Evolutionary conservation across 35 echinoderm and acorn worm genomes (phyloP).

Genomic region (Diadema setosum): DNA sequence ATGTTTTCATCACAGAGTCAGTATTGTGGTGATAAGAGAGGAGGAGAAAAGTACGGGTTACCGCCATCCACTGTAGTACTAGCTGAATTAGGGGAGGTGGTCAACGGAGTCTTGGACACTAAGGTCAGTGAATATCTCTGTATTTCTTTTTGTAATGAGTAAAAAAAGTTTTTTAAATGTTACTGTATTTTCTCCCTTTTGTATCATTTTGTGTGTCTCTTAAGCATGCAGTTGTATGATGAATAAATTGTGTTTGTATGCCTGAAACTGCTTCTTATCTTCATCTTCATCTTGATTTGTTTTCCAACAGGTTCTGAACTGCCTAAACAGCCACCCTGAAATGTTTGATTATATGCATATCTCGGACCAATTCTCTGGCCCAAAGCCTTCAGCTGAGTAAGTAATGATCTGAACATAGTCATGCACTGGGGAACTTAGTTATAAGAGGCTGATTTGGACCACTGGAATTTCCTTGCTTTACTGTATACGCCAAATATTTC

Average conservation of each 20-base stretch:
- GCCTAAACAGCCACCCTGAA: conserved; percentile 69
- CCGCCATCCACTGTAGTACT: conserved; percentile 62
- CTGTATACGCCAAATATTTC: too few relatives aligned
- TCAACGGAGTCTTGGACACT: conserved; percentile 79
- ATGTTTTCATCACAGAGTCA: conserved; percentile 45
- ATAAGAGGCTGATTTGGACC: too few relatives aligned
- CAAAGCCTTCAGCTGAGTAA: conserved; percentile 88
- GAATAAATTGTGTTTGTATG: too few relatives aligned
- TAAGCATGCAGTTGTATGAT: not conserved
- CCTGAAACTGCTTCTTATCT: not conserved
- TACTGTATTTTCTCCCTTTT: not conserved
- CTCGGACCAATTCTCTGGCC: conserved; percentile 96
- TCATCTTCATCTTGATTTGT: not conserved
- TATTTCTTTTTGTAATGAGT: too few relatives aligned
- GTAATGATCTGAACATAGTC: too few relatives aligned
- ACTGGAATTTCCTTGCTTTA: too few relatives aligned
- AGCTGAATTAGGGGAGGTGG: conserved; percentile 81
- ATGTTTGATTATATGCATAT: conserved; percentile 98
- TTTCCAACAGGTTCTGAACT: conserved; percentile 59
- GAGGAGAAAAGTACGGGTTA: conserved; percentile 83
- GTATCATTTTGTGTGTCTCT: not conserved
- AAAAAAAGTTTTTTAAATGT: too few relatives aligned
- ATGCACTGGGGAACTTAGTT: too few relatives aligned
- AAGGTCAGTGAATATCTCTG: conserved; percentile 51
- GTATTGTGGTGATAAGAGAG: conserved; percentile 75